Base-by-base conservation (phyloP, 1,140 invertebrate genomes). In the Drosophila carrolli region DNA sequence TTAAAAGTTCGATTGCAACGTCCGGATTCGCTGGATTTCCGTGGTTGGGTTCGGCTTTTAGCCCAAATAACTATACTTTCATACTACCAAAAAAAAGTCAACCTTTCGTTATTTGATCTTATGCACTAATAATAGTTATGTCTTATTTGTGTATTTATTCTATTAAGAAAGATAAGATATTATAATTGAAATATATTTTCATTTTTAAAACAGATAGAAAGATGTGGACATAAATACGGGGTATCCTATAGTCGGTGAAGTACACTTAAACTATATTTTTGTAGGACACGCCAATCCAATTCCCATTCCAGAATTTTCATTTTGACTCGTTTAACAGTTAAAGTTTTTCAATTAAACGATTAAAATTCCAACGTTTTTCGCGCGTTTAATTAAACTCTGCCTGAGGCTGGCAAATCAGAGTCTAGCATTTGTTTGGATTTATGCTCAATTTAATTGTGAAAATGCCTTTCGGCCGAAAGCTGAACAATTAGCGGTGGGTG, bases 281-380 rank as follows among this genome's bases (percentile, higher is more conserved):
- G 56, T 61, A 58, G 68, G 71, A 59, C 48, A 56, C 65, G 59
- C 48, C 61, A 65, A 60, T 46, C 40, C 75, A 47, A 54, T 58
- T 79, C 51, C 46, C 56, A 13, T 61, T 62, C 51, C 56, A 37
- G n/a, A 35, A 46, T 66, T 16, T 47, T 37, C 7, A 4, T n/a
- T 16, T 40, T 6, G 46, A 46, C 14, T 65, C 32, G 19, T 35
- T 41, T 40, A 43, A 51, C 32, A 56, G 67, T 83, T 83, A 66
- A 88, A 88, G 82, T 82, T 88, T 88, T 88, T 82, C 79, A 79
- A 82, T 79, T 82, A 79, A 88, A 66, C 78, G 75, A 71, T 88
- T 88, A 79, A 82, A 88, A 88, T 88, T 61, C 54, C 46, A 32
- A 63, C 65, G 74, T 55, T 68, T 61, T 68, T 50, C 27, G 29